Evolutionary conservation across 2,888 invertebrate species (phyloP).

Genomic region (Leptinotarsa tumamoca): DNA sequence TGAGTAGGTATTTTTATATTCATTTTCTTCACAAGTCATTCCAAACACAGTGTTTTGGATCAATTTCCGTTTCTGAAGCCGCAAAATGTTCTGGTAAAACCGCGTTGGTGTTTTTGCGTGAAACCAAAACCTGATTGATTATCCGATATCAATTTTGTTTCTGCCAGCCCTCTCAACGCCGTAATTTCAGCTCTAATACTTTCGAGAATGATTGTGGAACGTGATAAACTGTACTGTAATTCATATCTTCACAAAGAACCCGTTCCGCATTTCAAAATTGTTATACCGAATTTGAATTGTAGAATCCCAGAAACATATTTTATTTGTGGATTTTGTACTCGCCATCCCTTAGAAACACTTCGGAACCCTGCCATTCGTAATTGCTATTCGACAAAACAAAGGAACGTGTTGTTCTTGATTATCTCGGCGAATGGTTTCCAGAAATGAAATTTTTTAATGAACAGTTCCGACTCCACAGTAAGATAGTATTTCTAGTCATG

Average conservation of each 20-base stretch:
- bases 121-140: too few relatives aligned
- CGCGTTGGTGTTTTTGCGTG: too few relatives aligned
- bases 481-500: neutral
- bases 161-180: too few relatives aligned
- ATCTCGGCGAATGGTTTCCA: constrained; percentile 10
- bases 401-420: constrained; percentile 6
- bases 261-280: neutral
- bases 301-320: constrained; percentile 21
- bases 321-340: constrained; percentile 4
- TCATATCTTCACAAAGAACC: constrained; percentile 1
- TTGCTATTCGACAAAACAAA: constrained; percentile 9
- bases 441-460: neutral
- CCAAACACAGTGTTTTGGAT: too few relatives aligned
- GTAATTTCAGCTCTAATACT: too few relatives aligned
- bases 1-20: too few relatives aligned
- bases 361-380: neutral
- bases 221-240: neutral
- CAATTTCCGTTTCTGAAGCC: too few relatives aligned
- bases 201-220: too few relatives aligned
- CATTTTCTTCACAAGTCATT: too few relatives aligned
- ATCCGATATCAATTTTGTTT: too few relatives aligned
- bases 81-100: too few relatives aligned
- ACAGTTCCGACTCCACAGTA: neutral
- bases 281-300: constrained; percentile 19
- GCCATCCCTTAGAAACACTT: neutral